phyloP scores from a whole-genome alignment of 2,888 invertebrate species.

The Folsomia candida region DNA sequence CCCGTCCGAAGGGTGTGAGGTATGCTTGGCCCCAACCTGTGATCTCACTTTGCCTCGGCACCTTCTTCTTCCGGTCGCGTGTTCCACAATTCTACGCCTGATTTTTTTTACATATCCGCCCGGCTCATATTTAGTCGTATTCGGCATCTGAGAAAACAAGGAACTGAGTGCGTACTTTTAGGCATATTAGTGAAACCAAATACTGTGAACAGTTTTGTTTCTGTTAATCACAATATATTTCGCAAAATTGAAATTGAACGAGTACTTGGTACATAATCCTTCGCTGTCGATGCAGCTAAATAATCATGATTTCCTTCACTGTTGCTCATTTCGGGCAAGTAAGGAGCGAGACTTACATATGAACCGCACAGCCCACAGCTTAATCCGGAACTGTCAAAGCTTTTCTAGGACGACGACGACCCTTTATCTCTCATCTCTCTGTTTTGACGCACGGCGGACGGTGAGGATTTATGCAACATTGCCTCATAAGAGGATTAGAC shows the following conservation, averaged over 20 bases:
- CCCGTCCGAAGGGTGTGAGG: not conserved
- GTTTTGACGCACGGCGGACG: constrained; percentile 28
- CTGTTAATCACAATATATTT: too few species aligned
- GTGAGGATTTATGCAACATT: constrained; percentile 21
- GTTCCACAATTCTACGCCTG: not conserved
- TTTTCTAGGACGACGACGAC: too few species aligned
- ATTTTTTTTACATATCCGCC: not conserved
- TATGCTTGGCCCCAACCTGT: not conserved
- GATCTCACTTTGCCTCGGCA: not conserved
- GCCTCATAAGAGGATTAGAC: not conserved
- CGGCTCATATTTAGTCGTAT: not conserved
- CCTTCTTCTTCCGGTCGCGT: constrained; percentile 11
- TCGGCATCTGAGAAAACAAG: not conserved
- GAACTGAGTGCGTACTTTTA: not conserved
- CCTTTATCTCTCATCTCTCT: constrained; percentile 3
- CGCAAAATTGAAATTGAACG: too few species aligned
- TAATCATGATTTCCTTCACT: too few species aligned
- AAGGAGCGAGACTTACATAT: not conserved
- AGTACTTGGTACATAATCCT: not conserved
- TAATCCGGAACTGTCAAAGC: not conserved
- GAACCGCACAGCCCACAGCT: not conserved
- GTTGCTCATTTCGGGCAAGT: not conserved
- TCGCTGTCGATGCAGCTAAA: too few species aligned
- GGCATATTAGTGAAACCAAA: too few species aligned
- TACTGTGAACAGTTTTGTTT: too few species aligned